A percentile compares a stretch with the other conserved stretches of the same genome.
Evolutionary conservation across 2,797 vertebrate species (phyloP).

Genomic region (Hylomyscus alleni): DNA sequence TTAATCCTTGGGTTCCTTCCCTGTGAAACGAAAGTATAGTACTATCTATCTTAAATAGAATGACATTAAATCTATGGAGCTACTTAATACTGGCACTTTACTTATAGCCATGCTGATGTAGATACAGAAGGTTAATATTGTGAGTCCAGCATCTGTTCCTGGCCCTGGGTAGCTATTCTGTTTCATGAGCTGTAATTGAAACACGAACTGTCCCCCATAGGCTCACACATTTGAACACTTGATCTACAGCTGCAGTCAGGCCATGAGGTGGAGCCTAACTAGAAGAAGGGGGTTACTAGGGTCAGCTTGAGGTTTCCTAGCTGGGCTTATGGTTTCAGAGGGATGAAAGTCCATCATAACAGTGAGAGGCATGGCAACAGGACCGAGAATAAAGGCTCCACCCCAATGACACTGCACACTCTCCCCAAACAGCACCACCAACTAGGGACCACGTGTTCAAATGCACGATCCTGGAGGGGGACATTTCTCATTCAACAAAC

Average conservation of each 20-base stretch:
- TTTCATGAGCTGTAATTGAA: background rate
- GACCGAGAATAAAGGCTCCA: too few species aligned
- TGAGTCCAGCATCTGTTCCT: background rate
- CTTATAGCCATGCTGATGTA: background rate
- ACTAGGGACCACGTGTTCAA: background rate
- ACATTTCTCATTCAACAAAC: background rate
- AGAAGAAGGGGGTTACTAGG: background rate
- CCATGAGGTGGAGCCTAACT: background rate
- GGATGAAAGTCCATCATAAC: background rate
- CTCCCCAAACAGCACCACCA: background rate
- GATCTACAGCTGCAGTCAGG: background rate
- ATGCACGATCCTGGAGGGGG: too few species aligned
- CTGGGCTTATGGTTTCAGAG: background rate
- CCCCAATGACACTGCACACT: background rate
- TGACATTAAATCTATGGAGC: constrained; percentile 21
- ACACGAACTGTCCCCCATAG: background rate
- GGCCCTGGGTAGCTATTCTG: background rate
- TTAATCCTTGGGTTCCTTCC: constrained; percentile 29
- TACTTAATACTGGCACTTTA: constrained; percentile 3
- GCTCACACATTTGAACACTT: background rate
- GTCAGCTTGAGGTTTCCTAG: background rate
- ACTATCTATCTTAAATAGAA: background rate
- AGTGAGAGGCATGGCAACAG: background rate
- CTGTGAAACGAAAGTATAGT: background rate
- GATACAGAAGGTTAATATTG: background rate